phyloP scores from a whole-genome alignment of 2,113 vertebrate species.

The Oncorhynchus nerka region DNA sequence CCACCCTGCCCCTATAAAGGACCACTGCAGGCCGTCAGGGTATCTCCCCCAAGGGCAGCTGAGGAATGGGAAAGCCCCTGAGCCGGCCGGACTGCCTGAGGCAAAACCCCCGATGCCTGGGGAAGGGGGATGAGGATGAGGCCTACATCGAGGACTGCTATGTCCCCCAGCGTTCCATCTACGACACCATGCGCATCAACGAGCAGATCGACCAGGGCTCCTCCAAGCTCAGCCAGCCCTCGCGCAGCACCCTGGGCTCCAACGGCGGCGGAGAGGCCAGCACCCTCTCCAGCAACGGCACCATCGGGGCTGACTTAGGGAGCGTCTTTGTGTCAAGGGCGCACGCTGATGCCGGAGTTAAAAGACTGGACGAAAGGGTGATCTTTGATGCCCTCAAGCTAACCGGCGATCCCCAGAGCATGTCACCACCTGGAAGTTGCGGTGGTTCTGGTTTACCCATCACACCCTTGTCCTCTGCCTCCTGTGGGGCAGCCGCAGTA shows the following conservation, averaged over 20 bases:
- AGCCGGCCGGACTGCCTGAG: constrained; percentile 97
- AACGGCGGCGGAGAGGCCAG: constrained; percentile 78
- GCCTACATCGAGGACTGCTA: constrained; percentile 98
- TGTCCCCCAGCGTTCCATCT: constrained; percentile 97
- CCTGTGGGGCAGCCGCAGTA: constrained; percentile 72
- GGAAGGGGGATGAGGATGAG: constrained; percentile 96
- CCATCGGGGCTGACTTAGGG: constrained; percentile 78
- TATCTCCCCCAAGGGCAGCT: constrained; percentile 4
- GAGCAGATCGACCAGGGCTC: constrained; percentile 97
- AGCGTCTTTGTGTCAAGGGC: constrained; percentile 80
- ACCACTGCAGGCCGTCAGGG: constrained; percentile 33
- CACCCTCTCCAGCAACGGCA: constrained; percentile 96
- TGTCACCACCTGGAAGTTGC: constrained; percentile 63
- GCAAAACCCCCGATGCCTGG: constrained; percentile 92
- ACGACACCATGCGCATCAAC: constrained; percentile 98
- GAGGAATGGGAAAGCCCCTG: constrained; percentile 93
- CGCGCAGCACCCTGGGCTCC: constrained; percentile 87
- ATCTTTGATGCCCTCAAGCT: constrained; percentile 97
- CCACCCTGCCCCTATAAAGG: constrained; percentile 19
- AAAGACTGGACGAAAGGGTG: constrained; percentile 91
- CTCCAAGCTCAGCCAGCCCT: constrained; percentile 89
- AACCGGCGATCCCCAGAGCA: constrained; percentile 85
- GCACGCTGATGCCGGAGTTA: constrained; percentile 63
- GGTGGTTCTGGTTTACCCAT: constrained; percentile 58
- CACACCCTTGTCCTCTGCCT: constrained; percentile 62